Base-by-base conservation (phyloP, 2,888 invertebrate genomes). In the Ormyrus labotus region DNA sequence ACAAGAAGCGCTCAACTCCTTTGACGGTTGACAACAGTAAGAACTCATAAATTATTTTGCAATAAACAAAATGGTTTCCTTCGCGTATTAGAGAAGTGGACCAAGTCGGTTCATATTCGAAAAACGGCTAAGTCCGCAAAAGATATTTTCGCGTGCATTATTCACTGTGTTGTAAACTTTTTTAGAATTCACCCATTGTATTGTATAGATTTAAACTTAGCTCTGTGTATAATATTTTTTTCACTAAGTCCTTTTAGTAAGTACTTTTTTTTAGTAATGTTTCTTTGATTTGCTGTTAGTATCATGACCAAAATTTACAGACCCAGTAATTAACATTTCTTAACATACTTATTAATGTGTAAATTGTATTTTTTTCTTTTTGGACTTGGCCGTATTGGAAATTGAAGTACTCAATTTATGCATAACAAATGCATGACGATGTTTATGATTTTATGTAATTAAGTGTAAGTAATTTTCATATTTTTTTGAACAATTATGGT, bases 1-100 rank as follows among this genome's bases (percentile, higher is more conserved):
- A 84, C 95, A 96, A 89, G 92, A 93, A 83, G 92, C 93, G 34
- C 90, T 93, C 80, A 89, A 87, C 58, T 91, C 92, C 70, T 93
- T 92, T 85, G 90, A 91, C 64, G 87, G 84, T 81, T 88, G 84
- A 34, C 34, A 34, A 34, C 34, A 34, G 34, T 34, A 88, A 69
- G 57, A 47, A 4, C 57, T 47, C 2, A 6, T 13, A 65, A 57
- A 57, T 11, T 57, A 34, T 34, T 34, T 34, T 34, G 57, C 57
- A n/a, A 57, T 57, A 3, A 10, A 10, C 53, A 6, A 11, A 57
- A 13, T n/a, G n/a, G 13, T 10, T 57, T 53, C 13, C n/a, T n/a
- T n/a, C 57, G 13, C 11, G n/a, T 11, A 57, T n/a, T 57, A n/a
- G 4, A 13, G n/a, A 57, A 11, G 53, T 57, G n/a, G n/a, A 57